phyloP scores from a whole-genome alignment of 2,797 vertebrate genomes.

The Limosa lapponica region DNA sequence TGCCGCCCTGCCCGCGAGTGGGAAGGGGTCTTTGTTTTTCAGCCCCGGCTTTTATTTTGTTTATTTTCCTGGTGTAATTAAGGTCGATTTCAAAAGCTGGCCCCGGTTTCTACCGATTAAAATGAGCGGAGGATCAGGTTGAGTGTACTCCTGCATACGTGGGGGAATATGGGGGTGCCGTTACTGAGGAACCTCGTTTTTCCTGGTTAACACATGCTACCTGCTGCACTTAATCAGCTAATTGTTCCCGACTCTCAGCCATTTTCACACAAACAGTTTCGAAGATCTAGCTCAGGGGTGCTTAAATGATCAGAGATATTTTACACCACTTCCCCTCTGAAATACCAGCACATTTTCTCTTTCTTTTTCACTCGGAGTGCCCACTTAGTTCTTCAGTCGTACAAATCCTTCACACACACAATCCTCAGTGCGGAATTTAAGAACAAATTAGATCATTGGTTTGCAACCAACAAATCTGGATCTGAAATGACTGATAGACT shows the following conservation, averaged over 20 bases:
- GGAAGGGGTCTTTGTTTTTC: not conserved
- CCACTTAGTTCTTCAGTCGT: not conserved
- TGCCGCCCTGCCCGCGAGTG: not conserved
- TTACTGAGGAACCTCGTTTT: not conserved
- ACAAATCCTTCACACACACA: not conserved
- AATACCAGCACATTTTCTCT: not conserved
- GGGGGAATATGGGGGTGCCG: not conserved
- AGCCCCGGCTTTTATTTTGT: not conserved
- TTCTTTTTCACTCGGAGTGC: not conserved
- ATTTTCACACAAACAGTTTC: not conserved
- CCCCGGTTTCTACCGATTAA: not conserved
- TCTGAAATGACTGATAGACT: not conserved
- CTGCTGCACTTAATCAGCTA: slow-evolving; percentile 6
- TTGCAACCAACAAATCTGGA: not conserved
- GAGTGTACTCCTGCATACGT: not conserved
- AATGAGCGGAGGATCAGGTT: not conserved
- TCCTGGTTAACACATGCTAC: not conserved
- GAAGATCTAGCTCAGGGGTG: not conserved
- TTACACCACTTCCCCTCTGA: not conserved
- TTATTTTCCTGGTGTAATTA: not conserved
- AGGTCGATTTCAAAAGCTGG: not conserved
- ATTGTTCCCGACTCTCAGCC: not conserved
- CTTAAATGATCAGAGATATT: not conserved
- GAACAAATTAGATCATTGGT: not conserved
- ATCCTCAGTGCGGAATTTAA: not conserved